A percentile compares a stretch with the other conserved stretches of the same genome.
phyloP scores from a whole-genome alignment of 2,113 vertebrate genomes.

The Herpetotheres cachinnans region DNA sequence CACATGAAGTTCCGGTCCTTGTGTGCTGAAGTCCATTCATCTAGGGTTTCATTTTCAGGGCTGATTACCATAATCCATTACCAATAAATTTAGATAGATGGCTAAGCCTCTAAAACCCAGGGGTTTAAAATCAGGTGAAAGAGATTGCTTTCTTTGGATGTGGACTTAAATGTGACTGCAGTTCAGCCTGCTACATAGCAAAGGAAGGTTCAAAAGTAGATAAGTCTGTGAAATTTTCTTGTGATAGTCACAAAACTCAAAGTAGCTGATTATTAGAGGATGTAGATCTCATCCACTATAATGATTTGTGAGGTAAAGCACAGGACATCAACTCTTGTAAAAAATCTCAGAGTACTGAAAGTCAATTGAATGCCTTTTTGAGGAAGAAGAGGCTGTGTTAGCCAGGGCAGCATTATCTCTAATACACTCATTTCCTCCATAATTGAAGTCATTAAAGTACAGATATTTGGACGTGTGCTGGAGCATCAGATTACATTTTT shows the following conservation, averaged over 20 bases:
- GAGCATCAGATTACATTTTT: constrained; percentile 4
- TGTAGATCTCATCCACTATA: neutral
- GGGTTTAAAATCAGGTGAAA: neutral
- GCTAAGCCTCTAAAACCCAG: neutral
- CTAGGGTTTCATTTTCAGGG: neutral
- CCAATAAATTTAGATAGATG: neutral
- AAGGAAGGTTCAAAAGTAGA: neutral
- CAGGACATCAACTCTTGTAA: neutral
- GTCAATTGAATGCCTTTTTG: neutral
- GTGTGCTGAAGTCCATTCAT: neutral
- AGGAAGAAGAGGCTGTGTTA: neutral
- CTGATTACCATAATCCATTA: neutral
- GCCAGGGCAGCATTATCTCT: neutral
- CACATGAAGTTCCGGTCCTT: neutral
- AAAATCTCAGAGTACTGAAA: neutral
- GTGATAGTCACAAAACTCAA: neutral
- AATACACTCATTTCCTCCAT: neutral
- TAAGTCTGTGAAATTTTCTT: neutral
- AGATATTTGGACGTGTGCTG: neutral
- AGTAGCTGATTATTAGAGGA: neutral
- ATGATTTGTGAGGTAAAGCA: neutral
- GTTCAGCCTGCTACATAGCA: neutral
- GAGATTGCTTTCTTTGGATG: neutral
- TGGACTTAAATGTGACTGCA: neutral
- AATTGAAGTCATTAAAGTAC: neutral